A percentile compares a stretch with the other conserved stretches of the same genome.
Evolutionary conservation across 2,113 vertebrate genomes (phyloP).

Genomic region (Delphinus delphis): DNA sequence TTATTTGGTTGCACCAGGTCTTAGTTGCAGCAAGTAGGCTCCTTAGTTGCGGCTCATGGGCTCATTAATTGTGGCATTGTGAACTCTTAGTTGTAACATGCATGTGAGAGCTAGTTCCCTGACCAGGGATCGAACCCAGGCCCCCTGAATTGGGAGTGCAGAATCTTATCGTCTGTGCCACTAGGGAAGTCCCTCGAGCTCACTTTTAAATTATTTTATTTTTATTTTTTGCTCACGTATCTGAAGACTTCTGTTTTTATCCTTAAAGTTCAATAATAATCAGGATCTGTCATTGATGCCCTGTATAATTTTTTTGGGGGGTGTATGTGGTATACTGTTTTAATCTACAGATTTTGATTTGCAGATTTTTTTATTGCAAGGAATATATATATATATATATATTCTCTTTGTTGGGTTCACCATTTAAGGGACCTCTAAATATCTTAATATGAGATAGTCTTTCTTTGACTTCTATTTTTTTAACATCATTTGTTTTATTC

Average conservation of each 20-base stretch:
- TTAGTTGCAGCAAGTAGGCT: too few relatives aligned
- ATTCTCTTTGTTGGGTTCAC: neutral
- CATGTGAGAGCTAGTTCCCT: too few relatives aligned
- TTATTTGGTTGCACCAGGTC: too few relatives aligned
- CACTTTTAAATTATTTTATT: neutral
- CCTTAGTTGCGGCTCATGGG: too few relatives aligned
- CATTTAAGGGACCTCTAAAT: neutral
- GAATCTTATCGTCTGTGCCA: too few relatives aligned
- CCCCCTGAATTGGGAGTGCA: too few relatives aligned
- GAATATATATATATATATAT: neutral
- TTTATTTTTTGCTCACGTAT: neutral
- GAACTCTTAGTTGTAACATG: too few relatives aligned
- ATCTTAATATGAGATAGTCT: neutral
- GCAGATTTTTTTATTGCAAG: neutral
- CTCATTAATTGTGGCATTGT: too few relatives aligned
- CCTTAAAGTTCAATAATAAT: neutral
- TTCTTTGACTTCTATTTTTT: neutral
- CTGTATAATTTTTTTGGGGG: neutral
- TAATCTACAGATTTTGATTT: neutral
- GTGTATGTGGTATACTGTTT: neutral
- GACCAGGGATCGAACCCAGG: too few relatives aligned
- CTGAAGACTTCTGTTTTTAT: neutral
- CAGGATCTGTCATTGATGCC: neutral
- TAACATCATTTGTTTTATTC: neutral
- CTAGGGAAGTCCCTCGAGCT: neutral